Conservation (phyloP, 2,797 vertebrate genomes). For the Halcyon smyrnensis region DNA sequence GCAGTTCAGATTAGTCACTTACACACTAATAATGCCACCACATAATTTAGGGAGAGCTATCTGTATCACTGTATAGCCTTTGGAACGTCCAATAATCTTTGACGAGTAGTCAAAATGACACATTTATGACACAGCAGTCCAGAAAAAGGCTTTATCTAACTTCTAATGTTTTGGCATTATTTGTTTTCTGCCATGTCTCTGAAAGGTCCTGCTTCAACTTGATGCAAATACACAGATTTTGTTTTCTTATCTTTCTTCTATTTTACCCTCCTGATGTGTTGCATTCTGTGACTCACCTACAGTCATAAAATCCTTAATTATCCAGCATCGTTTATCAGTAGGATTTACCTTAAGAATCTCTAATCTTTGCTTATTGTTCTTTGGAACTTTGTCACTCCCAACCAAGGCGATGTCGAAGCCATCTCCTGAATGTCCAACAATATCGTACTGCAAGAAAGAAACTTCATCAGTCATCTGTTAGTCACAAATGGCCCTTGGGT, state of each 20-base stretch:
- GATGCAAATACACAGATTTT: neutral
- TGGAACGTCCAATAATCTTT: neutral
- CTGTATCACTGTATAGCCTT: neutral
- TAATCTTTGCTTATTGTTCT: constrained; percentile 93
- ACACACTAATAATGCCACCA: neutral
- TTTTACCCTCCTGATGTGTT: neutral
- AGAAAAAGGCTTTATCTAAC: neutral
- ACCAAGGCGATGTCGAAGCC: constrained; percentile 89
- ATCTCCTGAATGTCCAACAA: constrained; percentile 94
- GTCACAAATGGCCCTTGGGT: neutral
- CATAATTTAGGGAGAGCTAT: neutral
- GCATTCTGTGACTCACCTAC: neutral
- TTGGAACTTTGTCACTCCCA: constrained; percentile 85
- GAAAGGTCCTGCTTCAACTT: neutral
- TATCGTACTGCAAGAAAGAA: constrained; percentile 87
- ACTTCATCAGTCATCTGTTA: constrained; percentile 21
- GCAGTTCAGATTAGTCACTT: neutral
- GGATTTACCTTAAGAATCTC: constrained; percentile 91
- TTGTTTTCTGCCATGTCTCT: neutral
- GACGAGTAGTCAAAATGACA: neutral
- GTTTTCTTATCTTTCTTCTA: neutral
- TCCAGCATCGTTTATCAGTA: neutral
- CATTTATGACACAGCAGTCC: neutral
- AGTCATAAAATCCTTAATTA: neutral
- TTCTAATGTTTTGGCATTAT: neutral